Base-by-base conservation (phyloP, 2,888 invertebrate genomes). In the Luffia ferchaultella region DNA sequence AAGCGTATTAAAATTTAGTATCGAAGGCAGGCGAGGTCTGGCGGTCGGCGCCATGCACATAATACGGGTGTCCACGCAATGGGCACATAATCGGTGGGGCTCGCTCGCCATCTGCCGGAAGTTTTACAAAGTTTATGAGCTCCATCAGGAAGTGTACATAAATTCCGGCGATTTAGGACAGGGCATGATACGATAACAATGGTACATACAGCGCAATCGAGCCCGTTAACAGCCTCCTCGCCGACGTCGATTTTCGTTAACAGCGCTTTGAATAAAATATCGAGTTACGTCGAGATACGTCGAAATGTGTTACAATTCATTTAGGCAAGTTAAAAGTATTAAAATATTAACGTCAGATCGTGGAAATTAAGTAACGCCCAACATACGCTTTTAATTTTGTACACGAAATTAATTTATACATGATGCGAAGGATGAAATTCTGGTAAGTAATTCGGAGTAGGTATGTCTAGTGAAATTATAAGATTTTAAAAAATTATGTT, bases 51-150 rank as follows among this genome's bases (percentile, higher is more conserved):
- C 30, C 30, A 12, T 30, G 30, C 12, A 30, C 30, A 30, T 30
- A 30, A 30, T 30, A 30, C 30, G 30, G 43, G 49, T 42, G 49
- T 43, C 42, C 43, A 49, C 52, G 49, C 50, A 52, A 46, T 50
- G 50, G 20, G 46, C 54, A 67, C 69, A 63, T 76, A 73, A 76
- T 75, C 77, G 69, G 62, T 65, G 60, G 16, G 47, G 60, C 61
- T 63, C 71, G 70, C 66, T 65, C 67, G 68, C 75, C 76, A 77
- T 75, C 73, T 77, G 76, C 73, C 80, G 79, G 79, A 80, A 76
- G 76, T 77, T 79, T 73, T 79, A 73, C 77, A 77, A 76, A 76
- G 76, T 80, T 78, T 80, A 79, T 79, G 75, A 76, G 74, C 68
- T 69, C 69, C 73, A 76, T 75, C 68, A 77, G 78, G 69, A 74